Conservation (phyloP, 2,888 invertebrate genomes). For the Halictus ligatus region DNA sequence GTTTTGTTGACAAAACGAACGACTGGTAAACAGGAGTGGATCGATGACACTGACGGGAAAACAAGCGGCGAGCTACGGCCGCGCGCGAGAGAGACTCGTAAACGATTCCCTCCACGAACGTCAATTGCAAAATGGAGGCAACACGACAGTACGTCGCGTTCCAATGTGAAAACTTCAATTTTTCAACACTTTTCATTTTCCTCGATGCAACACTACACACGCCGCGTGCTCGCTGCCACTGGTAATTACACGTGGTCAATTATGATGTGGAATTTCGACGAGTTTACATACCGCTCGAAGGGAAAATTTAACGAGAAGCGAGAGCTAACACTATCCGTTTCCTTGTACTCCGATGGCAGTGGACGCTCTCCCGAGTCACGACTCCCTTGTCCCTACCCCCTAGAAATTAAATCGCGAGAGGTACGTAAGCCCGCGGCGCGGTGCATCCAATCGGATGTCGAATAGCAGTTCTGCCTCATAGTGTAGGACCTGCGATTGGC, state of each 20-base stretch:
- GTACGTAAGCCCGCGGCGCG: slow-evolving; percentile 75
- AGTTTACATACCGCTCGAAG: slow-evolving; percentile 61
- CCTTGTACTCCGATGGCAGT: slow-evolving; percentile 82
- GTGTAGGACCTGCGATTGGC: slow-evolving; percentile 70
- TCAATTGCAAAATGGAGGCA: slow-evolving; percentile 76
- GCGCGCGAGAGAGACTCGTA: slow-evolving; percentile 32
- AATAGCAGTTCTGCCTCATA: slow-evolving; percentile 64
- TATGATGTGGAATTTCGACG: slow-evolving; percentile 5
- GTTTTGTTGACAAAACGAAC: not conserved
- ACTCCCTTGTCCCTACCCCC: slow-evolving; percentile 74
- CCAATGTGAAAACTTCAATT: slow-evolving; percentile 40
- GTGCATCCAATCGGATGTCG: slow-evolving; percentile 70
- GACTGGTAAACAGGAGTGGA: not conserved
- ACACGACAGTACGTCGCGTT: slow-evolving; percentile 58
- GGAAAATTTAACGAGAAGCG: slow-evolving; percentile 63
- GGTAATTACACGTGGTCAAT: slow-evolving; percentile 20
- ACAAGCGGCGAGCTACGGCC: slow-evolving; percentile 30
- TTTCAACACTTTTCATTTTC: slow-evolving; percentile 32
- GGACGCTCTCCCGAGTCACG: slow-evolving; percentile 78
- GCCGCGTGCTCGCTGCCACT: not conserved
- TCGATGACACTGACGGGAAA: slow-evolving; percentile 21
- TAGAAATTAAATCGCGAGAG: slow-evolving; percentile 75
- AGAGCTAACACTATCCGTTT: slow-evolving; percentile 73
- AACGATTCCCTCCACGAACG: slow-evolving; percentile 67
- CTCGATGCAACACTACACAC: not conserved